Base-by-base conservation (phyloP, 2,888 invertebrate species). In the Zaprionus lineosus region DNA sequence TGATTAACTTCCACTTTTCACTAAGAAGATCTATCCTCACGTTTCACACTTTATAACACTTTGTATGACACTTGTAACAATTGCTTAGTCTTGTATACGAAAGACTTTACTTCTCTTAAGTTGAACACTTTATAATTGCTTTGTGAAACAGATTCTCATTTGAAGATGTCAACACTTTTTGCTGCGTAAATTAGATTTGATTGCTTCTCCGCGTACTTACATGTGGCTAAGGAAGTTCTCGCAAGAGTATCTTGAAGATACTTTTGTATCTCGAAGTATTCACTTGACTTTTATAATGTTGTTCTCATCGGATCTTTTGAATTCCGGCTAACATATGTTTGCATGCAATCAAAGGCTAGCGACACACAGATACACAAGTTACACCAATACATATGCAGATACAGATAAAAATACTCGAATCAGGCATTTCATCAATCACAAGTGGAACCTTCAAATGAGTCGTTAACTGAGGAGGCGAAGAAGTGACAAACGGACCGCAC, bases 401-500 rank as follows among this genome's bases (percentile, higher is more conserved):
- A 21, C 12, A 15, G 34, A 34, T 34, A 15, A 3, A n/a, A 21
- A 3, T 34, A 9, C 46, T 51, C 40, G 36, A 57, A 63, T 50
- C 37, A 52, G 3, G 15, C 16, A 66, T 44, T 47, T 48, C 43
- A 63, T 58, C 21, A 57, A 37, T 11, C 36, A 29, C 9, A 18
- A 59, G 15, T 19, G 29, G 29, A 74, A 55, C 29, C 56, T 48
- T 56, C 40, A 57, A 14, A 41, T 37, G 21, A 21, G 12, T 12
- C 3, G 2, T 33, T 12, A 8, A 16, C 18, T 62, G n/a, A n/a
- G n/a, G n/a, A n/a, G n/a, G n/a, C 28, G 36, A 21, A 4, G 12
- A 19, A 41, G 5, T 59, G 41, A 8, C 40, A 40, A 37, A 47
- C 34, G 28, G 43, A 84, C 78, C 85, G 78, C 78, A 72, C 78